phyloP scores from a whole-genome alignment of 2,888 invertebrate genomes.

The Trypoxylon attenuatum region DNA sequence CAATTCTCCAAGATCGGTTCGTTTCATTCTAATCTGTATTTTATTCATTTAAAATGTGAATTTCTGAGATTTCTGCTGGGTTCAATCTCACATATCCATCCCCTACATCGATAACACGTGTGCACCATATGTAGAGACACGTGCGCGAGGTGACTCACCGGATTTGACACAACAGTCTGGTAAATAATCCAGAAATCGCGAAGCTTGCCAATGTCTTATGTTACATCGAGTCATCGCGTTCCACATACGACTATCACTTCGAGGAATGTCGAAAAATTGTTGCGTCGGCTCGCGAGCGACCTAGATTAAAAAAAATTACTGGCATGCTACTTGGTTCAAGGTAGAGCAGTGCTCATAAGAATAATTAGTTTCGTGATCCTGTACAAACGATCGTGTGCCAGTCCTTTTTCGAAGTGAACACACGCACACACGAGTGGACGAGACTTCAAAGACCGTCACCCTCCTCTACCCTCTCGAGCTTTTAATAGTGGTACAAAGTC shows the following conservation, averaged over 20 bases:
- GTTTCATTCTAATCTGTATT: no score
- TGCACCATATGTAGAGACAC: conserved; percentile 3
- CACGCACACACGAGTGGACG: background rate
- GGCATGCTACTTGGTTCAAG: conserved; percentile 23
- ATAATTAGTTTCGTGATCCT: conserved; percentile 7
- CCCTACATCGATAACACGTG: background rate
- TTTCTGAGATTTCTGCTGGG: background rate
- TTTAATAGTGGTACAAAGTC: background rate
- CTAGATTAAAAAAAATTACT: background rate
- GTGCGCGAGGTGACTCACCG: conserved; percentile 23
- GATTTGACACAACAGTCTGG: conserved; percentile 1
- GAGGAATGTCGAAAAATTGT: background rate
- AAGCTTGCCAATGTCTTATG: conserved; percentile 10
- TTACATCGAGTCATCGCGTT: background rate
- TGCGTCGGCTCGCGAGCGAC: no score
- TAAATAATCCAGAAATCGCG: conserved; percentile 2
- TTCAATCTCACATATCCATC: background rate
- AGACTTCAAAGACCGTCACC: conserved; percentile 14
- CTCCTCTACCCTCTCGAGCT: no score
- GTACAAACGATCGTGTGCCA: background rate
- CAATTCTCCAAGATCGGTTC: no score
- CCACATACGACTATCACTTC: background rate
- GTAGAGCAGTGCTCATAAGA: background rate
- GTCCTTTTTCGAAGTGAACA: conserved; percentile 1
- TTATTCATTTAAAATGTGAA: no score